Conservation (phyloP, 2,113 vertebrate species). For the Corvus moneduloides region DNA sequence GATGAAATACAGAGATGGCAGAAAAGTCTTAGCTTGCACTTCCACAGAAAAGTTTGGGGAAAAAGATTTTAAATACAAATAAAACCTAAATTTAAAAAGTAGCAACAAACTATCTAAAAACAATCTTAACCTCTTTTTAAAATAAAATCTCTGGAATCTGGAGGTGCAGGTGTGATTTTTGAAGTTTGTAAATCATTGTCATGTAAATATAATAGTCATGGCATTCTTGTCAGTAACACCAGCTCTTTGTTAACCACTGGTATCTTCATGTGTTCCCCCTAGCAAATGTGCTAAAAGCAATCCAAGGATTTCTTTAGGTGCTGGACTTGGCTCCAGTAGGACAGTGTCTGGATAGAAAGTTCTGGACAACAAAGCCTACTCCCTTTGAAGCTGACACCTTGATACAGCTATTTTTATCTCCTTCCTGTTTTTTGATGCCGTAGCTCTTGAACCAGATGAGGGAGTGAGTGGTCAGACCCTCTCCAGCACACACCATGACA, state of each 20-base stretch:
- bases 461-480: not conserved
- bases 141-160: not conserved
- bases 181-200: not conserved
- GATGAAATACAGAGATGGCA: not conserved
- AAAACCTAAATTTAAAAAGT: not conserved
- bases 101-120: not conserved
- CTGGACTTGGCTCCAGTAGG: not conserved
- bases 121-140: not conserved
- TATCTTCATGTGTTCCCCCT: not conserved
- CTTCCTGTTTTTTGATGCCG: not conserved
- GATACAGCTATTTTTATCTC: not conserved
- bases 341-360: not conserved
- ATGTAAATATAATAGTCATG: not conserved
- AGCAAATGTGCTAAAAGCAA: not conserved
- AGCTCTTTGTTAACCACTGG: not conserved
- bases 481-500: fast-evolving
- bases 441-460: not conserved
- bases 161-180: not conserved
- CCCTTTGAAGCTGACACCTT: not conserved
- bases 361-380: not conserved
- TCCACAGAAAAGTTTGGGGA: not conserved
- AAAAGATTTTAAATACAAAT: not conserved
- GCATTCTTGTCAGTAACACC: not conserved
- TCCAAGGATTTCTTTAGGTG: not conserved
- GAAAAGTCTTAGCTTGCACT: not conserved